These are phyloP conservation scores for Prietella phreatophila DNA, from an alignment of 2,113 vertebrate species.

Conservation along the genomic window DNA sequence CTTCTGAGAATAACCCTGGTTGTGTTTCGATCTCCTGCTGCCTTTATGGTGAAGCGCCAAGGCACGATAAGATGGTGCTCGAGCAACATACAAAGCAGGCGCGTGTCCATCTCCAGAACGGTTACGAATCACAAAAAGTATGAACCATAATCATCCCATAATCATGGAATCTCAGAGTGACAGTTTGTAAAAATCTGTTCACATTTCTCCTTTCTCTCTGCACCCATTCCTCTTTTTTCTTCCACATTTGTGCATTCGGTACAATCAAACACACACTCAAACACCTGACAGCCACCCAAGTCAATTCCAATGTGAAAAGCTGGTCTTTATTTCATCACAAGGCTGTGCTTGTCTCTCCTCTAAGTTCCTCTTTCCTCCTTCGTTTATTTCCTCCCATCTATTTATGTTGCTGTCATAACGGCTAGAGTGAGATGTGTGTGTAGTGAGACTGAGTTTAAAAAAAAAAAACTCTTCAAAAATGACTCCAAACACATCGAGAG, in stretches of 20 bases:
- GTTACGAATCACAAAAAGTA: not conserved
- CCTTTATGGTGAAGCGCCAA: not conserved
- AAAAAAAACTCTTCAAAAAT: not conserved
- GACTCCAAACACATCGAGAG: not conserved
- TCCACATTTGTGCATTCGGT: not conserved
- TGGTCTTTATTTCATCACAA: not conserved
- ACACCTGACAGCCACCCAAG: not conserved
- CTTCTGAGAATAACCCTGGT: conserved; percentile 18
- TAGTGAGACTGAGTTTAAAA: not conserved
- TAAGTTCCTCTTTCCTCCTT: conserved; percentile 5
- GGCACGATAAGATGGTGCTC: not conserved
- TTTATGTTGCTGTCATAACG: not conserved
- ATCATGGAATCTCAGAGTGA: not conserved
- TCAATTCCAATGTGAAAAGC: not conserved
- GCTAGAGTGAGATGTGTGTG: not conserved
- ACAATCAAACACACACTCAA: not conserved
- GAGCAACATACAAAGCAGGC: not conserved
- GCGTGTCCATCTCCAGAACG: not conserved
- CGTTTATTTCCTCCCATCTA: not conserved
- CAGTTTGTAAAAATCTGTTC: not conserved
- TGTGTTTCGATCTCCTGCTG: conserved; percentile 8
- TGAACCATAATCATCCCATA: not conserved
- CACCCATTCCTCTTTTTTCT: not conserved
- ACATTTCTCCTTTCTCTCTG: not conserved
- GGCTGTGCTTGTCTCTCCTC: not conserved